Evolutionary conservation across 2,797 vertebrate species (phyloP).

Genomic region (Crenichthys baileyi): DNA sequence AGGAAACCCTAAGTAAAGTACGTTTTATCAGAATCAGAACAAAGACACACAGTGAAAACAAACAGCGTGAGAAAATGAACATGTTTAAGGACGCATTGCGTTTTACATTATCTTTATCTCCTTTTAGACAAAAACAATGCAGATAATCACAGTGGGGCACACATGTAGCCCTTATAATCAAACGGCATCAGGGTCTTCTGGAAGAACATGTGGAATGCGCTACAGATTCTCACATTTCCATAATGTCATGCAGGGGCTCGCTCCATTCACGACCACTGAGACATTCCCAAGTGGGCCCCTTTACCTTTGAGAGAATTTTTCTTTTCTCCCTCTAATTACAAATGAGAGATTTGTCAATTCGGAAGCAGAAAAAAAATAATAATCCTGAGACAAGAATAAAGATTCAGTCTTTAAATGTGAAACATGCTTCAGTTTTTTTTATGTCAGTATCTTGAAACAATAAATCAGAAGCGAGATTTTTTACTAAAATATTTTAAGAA

Average conservation of each 20-base stretch:
- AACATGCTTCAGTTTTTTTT: background rate
- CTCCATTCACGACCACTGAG: conserved; percentile 32
- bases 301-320: background rate
- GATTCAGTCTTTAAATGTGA: background rate
- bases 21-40: background rate
- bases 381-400: background rate
- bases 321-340: background rate
- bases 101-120: background rate
- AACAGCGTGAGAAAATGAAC: background rate
- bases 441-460: background rate
- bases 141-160: background rate
- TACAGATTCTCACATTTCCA: conserved; percentile 39
- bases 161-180: background rate
- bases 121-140: background rate
- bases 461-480: background rate
- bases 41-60: background rate
- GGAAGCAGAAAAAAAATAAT: background rate
- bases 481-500: too few species aligned
- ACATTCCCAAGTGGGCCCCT: conserved; percentile 29
- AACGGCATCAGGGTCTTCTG: background rate
- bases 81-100: background rate
- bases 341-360: background rate
- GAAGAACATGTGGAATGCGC: conserved; percentile 29
- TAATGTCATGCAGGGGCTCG: conserved; percentile 45
- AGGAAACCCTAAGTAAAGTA: background rate